Evolutionary conservation across 2,888 invertebrate species (phyloP).

Genomic region (Conchocele bisecta): DNA sequence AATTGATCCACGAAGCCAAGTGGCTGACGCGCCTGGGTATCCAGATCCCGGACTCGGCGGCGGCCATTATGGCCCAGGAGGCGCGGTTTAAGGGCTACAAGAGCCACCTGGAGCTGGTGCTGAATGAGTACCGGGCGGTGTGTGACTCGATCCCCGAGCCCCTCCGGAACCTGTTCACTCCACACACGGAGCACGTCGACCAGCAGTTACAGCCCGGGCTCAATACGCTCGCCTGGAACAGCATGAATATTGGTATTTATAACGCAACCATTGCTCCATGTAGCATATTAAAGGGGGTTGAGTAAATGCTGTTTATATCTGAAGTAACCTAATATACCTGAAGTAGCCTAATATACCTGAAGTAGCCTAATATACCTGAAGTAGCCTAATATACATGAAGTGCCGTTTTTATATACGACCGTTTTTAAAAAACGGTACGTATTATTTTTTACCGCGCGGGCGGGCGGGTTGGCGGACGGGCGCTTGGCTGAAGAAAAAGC

Average conservation of each 20-base stretch:
- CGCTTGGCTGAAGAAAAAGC: too few species aligned
- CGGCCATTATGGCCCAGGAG: conserved; percentile 79
- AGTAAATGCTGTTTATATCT: too few species aligned
- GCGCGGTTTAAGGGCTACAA: conserved; percentile 81
- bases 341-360: too few species aligned
- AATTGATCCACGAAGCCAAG: conserved; percentile 81
- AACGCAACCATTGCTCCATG: too few species aligned
- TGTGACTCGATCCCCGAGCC: conserved; percentile 76
- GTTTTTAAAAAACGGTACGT: too few species aligned
- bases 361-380: too few species aligned
- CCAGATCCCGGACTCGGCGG: conserved; percentile 80
- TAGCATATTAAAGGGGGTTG: too few species aligned
- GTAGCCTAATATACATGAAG: too few species aligned
- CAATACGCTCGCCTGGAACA: conserved; percentile 82
- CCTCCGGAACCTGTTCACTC: conserved; percentile 75
- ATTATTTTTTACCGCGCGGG: too few species aligned
- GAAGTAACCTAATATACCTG: too few species aligned
- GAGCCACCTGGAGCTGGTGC: conserved; percentile 79
- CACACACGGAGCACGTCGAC: conserved; percentile 76
- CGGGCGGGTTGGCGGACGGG: too few species aligned
- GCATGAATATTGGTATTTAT: conserved; percentile 83
- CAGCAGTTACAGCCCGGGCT: conserved; percentile 81
- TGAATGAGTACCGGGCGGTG: conserved; percentile 76
- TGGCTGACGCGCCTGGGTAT: conserved; percentile 81
- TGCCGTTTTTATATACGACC: too few species aligned